Base-by-base conservation (phyloP, 1,140 invertebrate genomes). In the Camponotus floridanus region DNA sequence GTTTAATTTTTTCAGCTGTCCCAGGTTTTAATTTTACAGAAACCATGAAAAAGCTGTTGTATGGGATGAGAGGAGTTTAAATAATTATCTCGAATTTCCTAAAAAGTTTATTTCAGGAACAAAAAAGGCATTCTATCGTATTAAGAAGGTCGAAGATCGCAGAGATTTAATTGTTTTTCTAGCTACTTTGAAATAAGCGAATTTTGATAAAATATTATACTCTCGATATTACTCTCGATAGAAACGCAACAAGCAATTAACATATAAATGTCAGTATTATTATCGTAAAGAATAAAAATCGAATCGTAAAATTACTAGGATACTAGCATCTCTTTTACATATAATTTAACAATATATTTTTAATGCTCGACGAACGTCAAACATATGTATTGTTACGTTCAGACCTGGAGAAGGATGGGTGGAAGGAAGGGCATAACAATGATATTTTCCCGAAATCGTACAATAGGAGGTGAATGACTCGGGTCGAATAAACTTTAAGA, bases 101-200 rank as follows among this genome's bases (percentile, higher is more conserved):
- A 99, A 99, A 95, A 99, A 99, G 95, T 99, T 98, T 95, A 99
- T 99, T 94, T 99, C 99, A 68, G 99, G 99, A 87, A 99, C 99
- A 86, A 99, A 98, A 94, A 99, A 99, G 99, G 97, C 99, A 88
- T 99, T 99, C 94, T 98, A 98, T 88, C 99, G 99, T 65, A 95
- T 99, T 73, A 99, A 99, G 96, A 99, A 99, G 93, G 96, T 96
- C 67, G 96, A 98, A 68, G 99, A 99, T 91, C 96, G 99, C 88
- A 97, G 96, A 42, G 98, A 99, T 95, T 95, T 99, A 48, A 99
- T 99, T 93, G 98, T 99, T 62, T 99, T 99, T 95, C 95, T 99
- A 95, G 92, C 96, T 65, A 94, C 97, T 2, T 97, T 97, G 33
- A 98, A 98, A 95, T 98, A 96, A 95, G 94, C 1, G 31, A 2